Evolutionary conservation across 30 jellyfish, hydroid and myxozoan genomes (phyloP), one percentile per base, ranked within the genome.

Genomic region (Catostylus mosaicus): DNA sequence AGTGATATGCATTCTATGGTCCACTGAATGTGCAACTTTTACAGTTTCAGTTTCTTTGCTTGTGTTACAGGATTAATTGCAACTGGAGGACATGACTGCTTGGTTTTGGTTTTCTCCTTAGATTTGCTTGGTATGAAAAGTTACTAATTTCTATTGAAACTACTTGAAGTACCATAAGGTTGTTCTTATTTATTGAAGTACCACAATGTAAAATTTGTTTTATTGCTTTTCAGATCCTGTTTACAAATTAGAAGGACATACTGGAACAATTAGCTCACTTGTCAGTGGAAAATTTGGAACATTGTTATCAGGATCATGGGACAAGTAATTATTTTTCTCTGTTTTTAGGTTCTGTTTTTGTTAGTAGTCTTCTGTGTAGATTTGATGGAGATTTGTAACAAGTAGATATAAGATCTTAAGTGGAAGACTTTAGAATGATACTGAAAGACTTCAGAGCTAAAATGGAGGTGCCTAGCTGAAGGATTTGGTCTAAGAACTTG

Each of bases 271-370:
- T 31, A 80, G 97, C 74, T 73, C 96, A 3, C 66, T 93, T 69
- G 84, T 29, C 50, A 92, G 96, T 86, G 98, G 98, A 3, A 93
- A 86, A 46, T 93, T 65, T 83, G 98, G 98, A 33, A 93, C 96
- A 23, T 61, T 93, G 31, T 23, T 93, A 37, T 93, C 98, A 35
- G 98, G 98, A 26, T 93, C 98, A 2, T 93, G 98, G 98, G 98
- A 93, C 80, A 87, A 93, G 98, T 93, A 88, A 3, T 90, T 12
- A 0, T 23, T 14, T 45, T 10, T 6, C 30, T 37, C n/a, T 50
- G 1, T 38, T 31, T 65, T 33, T 8, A 30, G 56, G 8, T 0
- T n/a, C n/a, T n/a, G n/a, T n/a, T 54, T 3, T 54, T 54, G 67
- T 32, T 54, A 3, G 22, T 46, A 12, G 50, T 32, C 9, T 75